These are phyloP conservation scores for Mizuhopecten yessoensis DNA, from an alignment of 1,140 invertebrate genomes.

Conservation along the genomic window DNA sequence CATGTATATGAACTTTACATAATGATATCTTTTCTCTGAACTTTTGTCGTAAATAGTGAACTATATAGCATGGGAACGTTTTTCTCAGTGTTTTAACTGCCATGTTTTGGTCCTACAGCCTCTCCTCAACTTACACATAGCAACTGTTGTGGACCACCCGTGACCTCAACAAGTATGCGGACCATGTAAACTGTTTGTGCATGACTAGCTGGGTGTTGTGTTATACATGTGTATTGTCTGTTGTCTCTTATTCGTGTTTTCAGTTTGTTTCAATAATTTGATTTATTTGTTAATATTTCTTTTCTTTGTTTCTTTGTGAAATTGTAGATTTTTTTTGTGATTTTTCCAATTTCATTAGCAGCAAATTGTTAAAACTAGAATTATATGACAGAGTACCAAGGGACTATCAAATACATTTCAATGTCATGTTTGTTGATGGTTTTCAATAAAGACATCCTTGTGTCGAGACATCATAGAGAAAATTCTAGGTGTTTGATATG, in stretches of 20 bases:
- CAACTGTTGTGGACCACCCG: not conserved
- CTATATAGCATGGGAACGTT: not conserved
- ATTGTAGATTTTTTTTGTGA: not conserved
- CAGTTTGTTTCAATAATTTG: not conserved
- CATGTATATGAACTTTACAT: not conserved
- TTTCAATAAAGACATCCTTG: not conserved
- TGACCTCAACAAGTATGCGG: not conserved
- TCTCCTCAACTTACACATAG: not conserved
- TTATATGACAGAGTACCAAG: no score
- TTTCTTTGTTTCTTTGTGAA: not conserved
- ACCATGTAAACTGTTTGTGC: not conserved
- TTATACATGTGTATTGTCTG: not conserved
- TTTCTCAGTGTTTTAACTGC: not conserved
- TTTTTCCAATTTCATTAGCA: no score
- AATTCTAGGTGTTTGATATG: no score
- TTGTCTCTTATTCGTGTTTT: not conserved
- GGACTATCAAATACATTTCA: no score
- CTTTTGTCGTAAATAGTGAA: not conserved
- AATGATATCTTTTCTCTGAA: not conserved
- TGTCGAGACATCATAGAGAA: not conserved
- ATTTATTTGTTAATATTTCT: no score
- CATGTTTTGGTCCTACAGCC: slow-evolving; percentile 11
- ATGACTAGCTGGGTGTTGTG: not conserved
- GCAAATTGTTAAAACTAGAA: no score
- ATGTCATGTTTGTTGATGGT: not conserved